phyloP scores from a whole-genome alignment of 2,797 vertebrate genomes.

The Anisognathus igniventris region DNA sequence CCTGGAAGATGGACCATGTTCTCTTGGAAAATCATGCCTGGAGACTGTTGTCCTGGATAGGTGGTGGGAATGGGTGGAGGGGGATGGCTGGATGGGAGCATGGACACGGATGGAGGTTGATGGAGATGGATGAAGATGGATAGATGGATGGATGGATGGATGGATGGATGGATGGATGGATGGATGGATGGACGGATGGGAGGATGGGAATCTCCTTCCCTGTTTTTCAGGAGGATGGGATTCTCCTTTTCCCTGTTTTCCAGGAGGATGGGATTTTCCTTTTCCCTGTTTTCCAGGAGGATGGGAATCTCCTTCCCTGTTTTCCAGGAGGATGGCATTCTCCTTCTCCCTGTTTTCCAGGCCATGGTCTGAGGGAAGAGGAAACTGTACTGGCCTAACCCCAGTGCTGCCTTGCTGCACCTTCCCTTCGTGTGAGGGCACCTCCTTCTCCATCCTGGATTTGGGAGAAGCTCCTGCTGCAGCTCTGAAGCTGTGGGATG shows the following conservation, averaged over 20 bases:
- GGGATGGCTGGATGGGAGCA: neutral
- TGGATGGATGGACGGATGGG: neutral
- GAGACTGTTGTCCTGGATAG: neutral
- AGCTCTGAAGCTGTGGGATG: neutral
- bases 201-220: neutral
- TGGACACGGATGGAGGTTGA: neutral
- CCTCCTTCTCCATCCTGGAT: neutral
- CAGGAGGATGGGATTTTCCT: neutral
- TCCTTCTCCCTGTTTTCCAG: neutral
- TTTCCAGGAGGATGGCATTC: neutral
- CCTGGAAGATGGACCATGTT: neutral
- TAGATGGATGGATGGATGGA: no score
- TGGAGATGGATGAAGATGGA: neutral
- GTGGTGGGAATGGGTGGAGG: neutral
- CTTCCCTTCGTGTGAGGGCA: accelerated
- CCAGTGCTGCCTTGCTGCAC: neutral
- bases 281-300: no score
- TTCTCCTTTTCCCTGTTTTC: neutral
- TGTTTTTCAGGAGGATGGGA: neutral
- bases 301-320: neutral
- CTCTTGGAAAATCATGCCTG: neutral
- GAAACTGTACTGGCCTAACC: neutral
- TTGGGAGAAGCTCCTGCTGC: neutral
- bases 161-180: neutral
- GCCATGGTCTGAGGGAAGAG: neutral